Evolutionary conservation across 2,113 vertebrate genomes (phyloP), one percentile per base, ranked within the genome.

Genomic region (Zootoca vivipara): DNA sequence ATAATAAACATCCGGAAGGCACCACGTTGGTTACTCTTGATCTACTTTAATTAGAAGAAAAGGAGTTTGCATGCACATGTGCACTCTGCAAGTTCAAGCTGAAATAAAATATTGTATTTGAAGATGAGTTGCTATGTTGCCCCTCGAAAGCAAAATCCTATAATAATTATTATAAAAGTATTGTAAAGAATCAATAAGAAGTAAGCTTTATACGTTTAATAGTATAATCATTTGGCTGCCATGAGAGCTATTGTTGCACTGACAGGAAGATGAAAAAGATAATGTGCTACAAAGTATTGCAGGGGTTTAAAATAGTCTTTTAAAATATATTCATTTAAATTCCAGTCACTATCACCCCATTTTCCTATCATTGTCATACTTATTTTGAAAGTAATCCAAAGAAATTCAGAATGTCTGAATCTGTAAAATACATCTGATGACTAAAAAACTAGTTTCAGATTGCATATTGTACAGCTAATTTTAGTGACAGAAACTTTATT

Each of bases 371-470:
- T 75, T 74, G 80, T 82, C 83, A 84, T 90, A 35, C 30, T 82
- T 87, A 78, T 18, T 83, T 85, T 84, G 90, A 85, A 88, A 88
- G 74, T 82, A 88, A 88, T 78, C 78, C 75, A 83, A 88, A 89
- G 87, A 83, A 78, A 82, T 87, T 84, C 35, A 62, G n/a, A n/a
- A n/a, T 30, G 58, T 65, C 7, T 89, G 18, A 79, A 80, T 82
- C 65, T 86, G 64, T 46, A 82, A 80, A 52, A 78, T 56, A 38
- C 38, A 84, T 16, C 83, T 73, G 72, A 69, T 69, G 62, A 77
- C 84, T 78, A 87, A 7, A 24, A 20, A 67, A 40, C 62, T 86
- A 78, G 85, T 85, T 83, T 82, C 62, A 84, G 78, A 84, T 3
- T 70, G 62, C 56, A 64, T 75, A 33, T 77, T 88, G 82, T 75